phyloP scores from a whole-genome alignment of 2,113 vertebrate genomes.

The Siniperca knerii region DNA sequence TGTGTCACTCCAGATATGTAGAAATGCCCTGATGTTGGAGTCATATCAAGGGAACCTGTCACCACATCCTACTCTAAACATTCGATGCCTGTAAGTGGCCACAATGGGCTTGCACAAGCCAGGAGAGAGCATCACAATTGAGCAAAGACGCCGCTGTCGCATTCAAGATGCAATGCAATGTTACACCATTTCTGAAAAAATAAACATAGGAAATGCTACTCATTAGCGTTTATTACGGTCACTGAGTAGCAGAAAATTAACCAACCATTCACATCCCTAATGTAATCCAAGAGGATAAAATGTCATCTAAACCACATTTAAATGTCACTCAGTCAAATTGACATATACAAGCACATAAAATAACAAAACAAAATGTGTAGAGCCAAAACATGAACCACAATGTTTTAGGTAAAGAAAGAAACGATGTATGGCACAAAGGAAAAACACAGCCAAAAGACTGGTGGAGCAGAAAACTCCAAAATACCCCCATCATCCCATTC shows the following conservation, averaged over 20 bases:
- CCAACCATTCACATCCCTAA: conserved; percentile 53
- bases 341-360: conserved; percentile 18
- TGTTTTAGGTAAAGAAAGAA: conserved; percentile 70
- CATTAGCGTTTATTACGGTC: conserved; percentile 64
- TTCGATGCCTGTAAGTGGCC: conserved; percentile 40
- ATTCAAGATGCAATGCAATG: conserved; percentile 46
- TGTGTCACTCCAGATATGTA: conserved; percentile 33
- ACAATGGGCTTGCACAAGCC: conserved; percentile 32
- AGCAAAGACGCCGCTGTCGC: conserved; percentile 43
- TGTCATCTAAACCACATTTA: conserved; percentile 42
- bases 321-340: conserved; percentile 36
- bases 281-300: conserved; percentile 45
- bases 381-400: conserved; percentile 43
- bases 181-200: conserved; percentile 5
- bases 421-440: conserved; percentile 69
- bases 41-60: conserved; percentile 42
- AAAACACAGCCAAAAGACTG: conserved; percentile 83
- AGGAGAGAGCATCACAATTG: conserved; percentile 44
- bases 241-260: conserved; percentile 62
- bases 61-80: conserved; percentile 18
- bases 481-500: conserved; percentile 85
- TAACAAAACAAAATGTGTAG: conserved; percentile 32
- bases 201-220: conserved; percentile 30
- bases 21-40: conserved; percentile 23
- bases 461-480: conserved; percentile 86